These are phyloP conservation scores for Phoenicopterus ruber DNA, from an alignment of 2,113 vertebrate species.

Conservation along the genomic window DNA sequence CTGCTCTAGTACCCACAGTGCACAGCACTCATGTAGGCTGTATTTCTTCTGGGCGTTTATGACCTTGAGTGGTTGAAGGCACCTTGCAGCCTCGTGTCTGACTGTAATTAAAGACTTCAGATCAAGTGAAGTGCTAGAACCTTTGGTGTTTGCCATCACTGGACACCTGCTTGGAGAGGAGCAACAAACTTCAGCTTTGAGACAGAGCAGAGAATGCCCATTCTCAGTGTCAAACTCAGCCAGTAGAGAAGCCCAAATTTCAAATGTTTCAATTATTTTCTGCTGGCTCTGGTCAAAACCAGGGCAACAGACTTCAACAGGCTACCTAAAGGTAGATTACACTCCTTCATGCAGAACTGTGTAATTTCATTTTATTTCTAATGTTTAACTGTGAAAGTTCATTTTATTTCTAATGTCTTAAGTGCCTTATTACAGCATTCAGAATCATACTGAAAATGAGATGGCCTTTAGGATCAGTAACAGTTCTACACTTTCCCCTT, in stretches of 20 bases:
- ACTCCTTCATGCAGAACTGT: background rate
- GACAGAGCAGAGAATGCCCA: background rate
- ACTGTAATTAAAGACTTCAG: background rate
- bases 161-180: background rate
- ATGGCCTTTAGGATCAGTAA: background rate
- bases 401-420: background rate
- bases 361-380: background rate
- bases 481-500: background rate
- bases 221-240: background rate
- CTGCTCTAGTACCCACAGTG: background rate
- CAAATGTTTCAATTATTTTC: background rate
- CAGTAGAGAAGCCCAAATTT: background rate
- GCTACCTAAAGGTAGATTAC: background rate
- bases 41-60: conserved; percentile 7
- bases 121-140: background rate
- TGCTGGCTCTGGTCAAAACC: background rate
- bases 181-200: background rate
- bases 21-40: background rate
- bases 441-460: background rate
- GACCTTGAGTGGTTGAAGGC: background rate
- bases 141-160: background rate
- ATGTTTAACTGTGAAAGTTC: background rate
- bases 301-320: background rate
- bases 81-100: background rate
- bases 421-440: background rate